Percentiles rank a stretch among this genome's conserved stretches.
phyloP scores from a whole-genome alignment of 2,888 invertebrate species.

The Troides aeacus region DNA sequence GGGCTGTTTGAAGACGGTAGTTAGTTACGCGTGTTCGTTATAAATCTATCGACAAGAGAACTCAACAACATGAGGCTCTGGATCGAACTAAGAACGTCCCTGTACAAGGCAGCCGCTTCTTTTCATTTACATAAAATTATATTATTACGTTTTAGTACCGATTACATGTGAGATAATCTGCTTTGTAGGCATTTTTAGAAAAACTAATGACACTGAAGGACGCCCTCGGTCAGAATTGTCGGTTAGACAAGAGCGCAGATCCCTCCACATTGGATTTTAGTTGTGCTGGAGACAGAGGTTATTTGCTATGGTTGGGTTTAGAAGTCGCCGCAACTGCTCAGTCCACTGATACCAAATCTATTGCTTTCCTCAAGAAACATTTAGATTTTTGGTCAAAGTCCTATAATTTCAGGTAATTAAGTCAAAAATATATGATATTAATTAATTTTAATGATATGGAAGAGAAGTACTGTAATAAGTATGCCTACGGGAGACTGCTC shows the following conservation, averaged over 20 bases:
- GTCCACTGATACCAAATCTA: constrained; percentile 82
- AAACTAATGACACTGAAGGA: constrained; percentile 88
- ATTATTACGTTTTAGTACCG: neutral
- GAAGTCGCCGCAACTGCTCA: constrained; percentile 87
- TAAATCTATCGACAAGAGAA: too few relatives aligned
- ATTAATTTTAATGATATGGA: too few relatives aligned
- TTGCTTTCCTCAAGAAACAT: constrained; percentile 87
- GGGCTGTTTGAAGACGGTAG: too few relatives aligned
- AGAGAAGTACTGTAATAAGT: too few relatives aligned
- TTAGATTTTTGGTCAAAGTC: constrained; percentile 88
- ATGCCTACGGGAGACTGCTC: too few relatives aligned
- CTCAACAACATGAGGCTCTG: too few relatives aligned
- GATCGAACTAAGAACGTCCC: too few relatives aligned
- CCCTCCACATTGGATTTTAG: constrained; percentile 85
- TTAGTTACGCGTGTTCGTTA: too few relatives aligned
- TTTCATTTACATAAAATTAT: too few relatives aligned
- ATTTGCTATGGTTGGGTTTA: constrained; percentile 86
- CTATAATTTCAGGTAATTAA: constrained; percentile 83
- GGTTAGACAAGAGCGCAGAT: constrained; percentile 83
- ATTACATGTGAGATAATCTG: neutral
- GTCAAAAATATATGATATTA: neutral
- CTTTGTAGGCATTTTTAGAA: constrained; percentile 83
- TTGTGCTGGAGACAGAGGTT: constrained; percentile 88
- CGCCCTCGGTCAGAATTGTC: constrained; percentile 74
- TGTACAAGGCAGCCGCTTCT: too few relatives aligned